Percentiles rank a stretch among this genome's conserved stretches.
Evolutionary conservation across 2,113 vertebrate genomes (phyloP).

Genomic region (Stomatorhinus ivindoensis): DNA sequence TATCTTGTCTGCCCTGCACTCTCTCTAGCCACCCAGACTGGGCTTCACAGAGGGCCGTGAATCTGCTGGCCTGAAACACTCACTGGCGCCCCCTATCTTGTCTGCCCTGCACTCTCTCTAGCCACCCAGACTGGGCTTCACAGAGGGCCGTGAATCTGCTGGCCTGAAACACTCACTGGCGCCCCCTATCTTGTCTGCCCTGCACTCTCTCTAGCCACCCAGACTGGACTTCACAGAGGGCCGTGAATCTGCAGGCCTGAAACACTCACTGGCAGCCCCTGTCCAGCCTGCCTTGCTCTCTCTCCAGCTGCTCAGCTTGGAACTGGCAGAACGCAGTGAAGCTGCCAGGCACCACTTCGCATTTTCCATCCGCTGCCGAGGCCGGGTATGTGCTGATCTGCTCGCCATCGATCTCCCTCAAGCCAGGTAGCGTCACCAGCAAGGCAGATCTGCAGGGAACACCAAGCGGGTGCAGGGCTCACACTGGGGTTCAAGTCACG

Average conservation of each 20-base stretch:
- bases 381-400: conserved; percentile 34
- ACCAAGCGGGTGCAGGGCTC: background rate
- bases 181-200: conserved; percentile 46
- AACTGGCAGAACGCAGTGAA: conserved; percentile 68
- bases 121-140: conserved; percentile 66
- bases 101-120: conserved; percentile 23
- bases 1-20: conserved; percentile 38
- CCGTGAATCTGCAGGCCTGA: conserved; percentile 53
- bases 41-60: conserved; percentile 65
- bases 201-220: conserved; percentile 46
- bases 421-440: conserved; percentile 54
- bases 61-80: conserved; percentile 46
- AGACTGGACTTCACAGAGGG: conserved; percentile 71
- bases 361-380: conserved; percentile 31
- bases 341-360: conserved; percentile 35
- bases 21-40: conserved; percentile 62
- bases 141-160: conserved; percentile 62
- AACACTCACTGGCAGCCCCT: conserved; percentile 48
- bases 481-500: background rate
- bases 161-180: conserved; percentile 43
- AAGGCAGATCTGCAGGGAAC: conserved; percentile 58
- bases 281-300: conserved; percentile 35
- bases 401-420: conserved; percentile 64
- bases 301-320: conserved; percentile 63
- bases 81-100: conserved; percentile 49